A percentile compares a stretch with the other conserved stretches of the same genome.
These are phyloP conservation scores for Ancistrus triradiatus DNA, from an alignment of 2,113 vertebrate genomes.

Conservation along the genomic window DNA sequence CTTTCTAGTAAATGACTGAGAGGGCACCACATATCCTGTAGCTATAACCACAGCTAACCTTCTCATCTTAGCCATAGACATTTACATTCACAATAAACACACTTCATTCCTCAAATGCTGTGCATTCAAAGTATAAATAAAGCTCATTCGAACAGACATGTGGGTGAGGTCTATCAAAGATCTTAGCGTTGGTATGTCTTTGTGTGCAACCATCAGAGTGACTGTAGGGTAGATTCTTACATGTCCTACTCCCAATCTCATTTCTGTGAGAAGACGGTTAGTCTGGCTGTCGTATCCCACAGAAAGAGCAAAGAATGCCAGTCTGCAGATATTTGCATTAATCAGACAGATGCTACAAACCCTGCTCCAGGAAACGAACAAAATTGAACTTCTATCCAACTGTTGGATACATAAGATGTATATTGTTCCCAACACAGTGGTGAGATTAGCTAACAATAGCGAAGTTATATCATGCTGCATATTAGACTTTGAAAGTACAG, in stretches of 20 bases:
- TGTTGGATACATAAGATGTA: not conserved
- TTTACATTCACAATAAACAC: not conserved
- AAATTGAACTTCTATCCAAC: not conserved
- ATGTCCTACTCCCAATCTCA: not conserved
- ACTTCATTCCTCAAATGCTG: not conserved
- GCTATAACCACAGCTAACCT: constrained; percentile 19
- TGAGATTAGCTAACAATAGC: too few relatives aligned
- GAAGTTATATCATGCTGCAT: too few relatives aligned
- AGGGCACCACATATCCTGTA: not conserved
- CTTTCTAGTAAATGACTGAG: not conserved
- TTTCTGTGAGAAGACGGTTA: not conserved
- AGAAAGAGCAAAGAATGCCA: not conserved
- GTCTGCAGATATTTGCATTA: not conserved
- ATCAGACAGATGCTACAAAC: not conserved
- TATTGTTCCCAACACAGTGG: too few relatives aligned
- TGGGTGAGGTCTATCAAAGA: not conserved
- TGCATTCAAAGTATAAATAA: not conserved
- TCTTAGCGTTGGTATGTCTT: constrained; percentile 1
- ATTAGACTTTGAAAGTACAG: too few relatives aligned
- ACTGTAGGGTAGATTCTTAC: not conserved
- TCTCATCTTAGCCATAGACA: not conserved
- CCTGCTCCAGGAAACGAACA: not conserved
- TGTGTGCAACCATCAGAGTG: not conserved
- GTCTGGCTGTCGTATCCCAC: not conserved
- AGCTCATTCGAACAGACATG: not conserved